These are phyloP conservation scores for Aphelinus certus DNA, from an alignment of 1,140 invertebrate genomes.

Conservation along the genomic window DNA sequence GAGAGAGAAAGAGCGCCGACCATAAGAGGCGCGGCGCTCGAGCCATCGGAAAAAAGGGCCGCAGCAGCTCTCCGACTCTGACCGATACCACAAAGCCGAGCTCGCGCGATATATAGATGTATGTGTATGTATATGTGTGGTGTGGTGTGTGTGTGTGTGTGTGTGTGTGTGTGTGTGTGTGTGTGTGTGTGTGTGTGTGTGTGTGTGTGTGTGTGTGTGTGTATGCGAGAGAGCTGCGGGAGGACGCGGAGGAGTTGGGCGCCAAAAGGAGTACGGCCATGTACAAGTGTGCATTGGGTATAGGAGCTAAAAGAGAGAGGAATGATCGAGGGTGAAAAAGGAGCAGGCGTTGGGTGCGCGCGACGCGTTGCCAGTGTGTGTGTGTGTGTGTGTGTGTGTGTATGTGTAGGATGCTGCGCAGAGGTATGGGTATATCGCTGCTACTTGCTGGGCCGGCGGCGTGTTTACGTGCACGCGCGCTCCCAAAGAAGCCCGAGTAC, in stretches of 20 bases:
- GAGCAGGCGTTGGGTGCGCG: neutral
- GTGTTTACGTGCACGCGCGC: no score
- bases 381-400: neutral
- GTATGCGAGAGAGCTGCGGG: no score
- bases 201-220: no score
- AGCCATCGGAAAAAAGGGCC: neutral
- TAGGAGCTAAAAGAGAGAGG: neutral
- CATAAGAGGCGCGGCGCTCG: neutral
- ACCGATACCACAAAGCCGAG: constrained; percentile 10
- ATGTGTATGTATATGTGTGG: neutral
- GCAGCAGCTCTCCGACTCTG: neutral
- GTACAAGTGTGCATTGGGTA: no score
- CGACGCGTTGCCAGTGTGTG: neutral
- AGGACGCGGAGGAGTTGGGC: no score
- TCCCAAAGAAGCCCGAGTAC: no score
- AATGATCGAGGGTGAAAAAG: constrained; percentile 4
- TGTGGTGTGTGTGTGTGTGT: neutral
- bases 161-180: no score
- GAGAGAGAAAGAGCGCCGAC: neutral
- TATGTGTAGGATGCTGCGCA: no score
- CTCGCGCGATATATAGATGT: neutral
- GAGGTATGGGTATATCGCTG: no score
- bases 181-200: no score
- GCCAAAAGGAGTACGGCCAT: no score
- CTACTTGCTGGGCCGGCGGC: no score